Evolutionary conservation across 2,888 invertebrate species (phyloP).

Genomic region (Oscheius sp.): DNA sequence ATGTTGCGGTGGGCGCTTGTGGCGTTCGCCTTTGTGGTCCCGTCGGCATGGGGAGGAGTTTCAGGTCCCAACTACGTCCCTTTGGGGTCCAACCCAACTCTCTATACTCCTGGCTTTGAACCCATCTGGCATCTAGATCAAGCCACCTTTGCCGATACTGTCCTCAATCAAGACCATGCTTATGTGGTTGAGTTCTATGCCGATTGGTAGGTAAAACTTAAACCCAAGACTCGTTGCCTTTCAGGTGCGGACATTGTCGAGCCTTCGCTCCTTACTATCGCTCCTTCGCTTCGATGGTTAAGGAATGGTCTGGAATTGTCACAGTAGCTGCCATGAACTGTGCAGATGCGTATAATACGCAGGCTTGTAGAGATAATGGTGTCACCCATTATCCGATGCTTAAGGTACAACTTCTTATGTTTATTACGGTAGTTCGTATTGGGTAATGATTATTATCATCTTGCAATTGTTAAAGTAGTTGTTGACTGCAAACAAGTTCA

Average conservation of each 20-base stretch:
- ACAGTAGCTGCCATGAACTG: constrained; percentile 66
- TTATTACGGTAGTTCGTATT: too few species aligned
- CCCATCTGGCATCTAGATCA: constrained; percentile 66
- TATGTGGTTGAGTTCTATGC: constrained; percentile 87
- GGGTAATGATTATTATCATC: too few species aligned
- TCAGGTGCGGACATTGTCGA: constrained; percentile 86
- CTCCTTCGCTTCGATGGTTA: constrained; percentile 76
- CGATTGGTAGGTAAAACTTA: constrained; percentile 77
- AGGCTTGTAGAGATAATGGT: constrained; percentile 64
- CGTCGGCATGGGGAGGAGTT: constrained; percentile 4
- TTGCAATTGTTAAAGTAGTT: too few species aligned
- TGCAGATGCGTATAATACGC: constrained; percentile 65
- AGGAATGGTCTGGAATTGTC: constrained; percentile 51
- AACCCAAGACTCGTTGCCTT: background rate
- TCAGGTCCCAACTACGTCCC: constrained; percentile 41
- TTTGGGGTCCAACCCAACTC: constrained; percentile 61
- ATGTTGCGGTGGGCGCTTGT: constrained; percentile 25
- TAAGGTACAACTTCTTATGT: too few species aligned
- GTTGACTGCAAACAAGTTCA: too few species aligned
- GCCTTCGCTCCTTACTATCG: constrained; percentile 88
- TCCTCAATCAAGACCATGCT: constrained; percentile 76
- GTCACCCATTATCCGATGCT: constrained; percentile 68
- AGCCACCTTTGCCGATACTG: constrained; percentile 67
- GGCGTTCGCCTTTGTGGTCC: constrained; percentile 13
- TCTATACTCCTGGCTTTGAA: constrained; percentile 68